Conservation (phyloP, 2,797 vertebrate genomes). For the Dipus sagitta region DNA sequence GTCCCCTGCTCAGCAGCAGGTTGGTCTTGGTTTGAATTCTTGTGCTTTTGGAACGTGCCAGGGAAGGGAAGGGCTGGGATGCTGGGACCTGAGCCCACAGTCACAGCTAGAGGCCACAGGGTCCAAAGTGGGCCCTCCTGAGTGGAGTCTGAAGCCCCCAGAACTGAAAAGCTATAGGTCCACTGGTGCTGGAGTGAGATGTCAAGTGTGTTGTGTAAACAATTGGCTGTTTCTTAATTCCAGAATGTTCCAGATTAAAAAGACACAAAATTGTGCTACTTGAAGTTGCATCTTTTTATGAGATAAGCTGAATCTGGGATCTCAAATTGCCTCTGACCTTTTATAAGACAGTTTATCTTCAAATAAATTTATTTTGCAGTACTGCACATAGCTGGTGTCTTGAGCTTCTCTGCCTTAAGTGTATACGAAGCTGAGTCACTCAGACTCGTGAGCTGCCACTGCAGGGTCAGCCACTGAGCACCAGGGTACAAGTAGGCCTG, state of each 20-base stretch:
- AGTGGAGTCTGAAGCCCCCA: slow-evolving; percentile 34
- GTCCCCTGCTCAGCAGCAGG: slow-evolving; percentile 20
- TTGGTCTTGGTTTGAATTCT: neutral
- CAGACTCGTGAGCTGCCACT: neutral
- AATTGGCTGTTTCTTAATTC: slow-evolving; percentile 59
- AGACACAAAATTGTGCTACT: slow-evolving; percentile 78
- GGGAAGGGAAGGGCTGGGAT: neutral
- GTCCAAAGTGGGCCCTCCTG: neutral
- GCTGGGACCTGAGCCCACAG: neutral
- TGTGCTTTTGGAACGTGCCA: slow-evolving; percentile 8
- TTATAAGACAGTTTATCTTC: slow-evolving; percentile 84
- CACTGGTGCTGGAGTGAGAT: slow-evolving; percentile 44
- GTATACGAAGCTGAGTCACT: neutral
- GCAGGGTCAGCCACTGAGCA: neutral
- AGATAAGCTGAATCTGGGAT: slow-evolving; percentile 68
- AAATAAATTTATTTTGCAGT: slow-evolving; percentile 87
- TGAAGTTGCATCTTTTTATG: slow-evolving; percentile 78
- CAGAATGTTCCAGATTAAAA: slow-evolving; percentile 78
- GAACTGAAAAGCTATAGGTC: neutral
- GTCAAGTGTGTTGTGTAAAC: slow-evolving; percentile 52
- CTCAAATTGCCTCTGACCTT: slow-evolving; percentile 83
- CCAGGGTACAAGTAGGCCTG: neutral
- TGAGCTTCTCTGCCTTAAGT: slow-evolving; percentile 76
- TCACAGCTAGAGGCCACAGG: slow-evolving; percentile 2
- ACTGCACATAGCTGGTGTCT: slow-evolving; percentile 79